A percentile compares a stretch with the other conserved stretches of the same genome.
Conservation (phyloP, 2,888 invertebrate species). For the Osedax fenrisi region DNA sequence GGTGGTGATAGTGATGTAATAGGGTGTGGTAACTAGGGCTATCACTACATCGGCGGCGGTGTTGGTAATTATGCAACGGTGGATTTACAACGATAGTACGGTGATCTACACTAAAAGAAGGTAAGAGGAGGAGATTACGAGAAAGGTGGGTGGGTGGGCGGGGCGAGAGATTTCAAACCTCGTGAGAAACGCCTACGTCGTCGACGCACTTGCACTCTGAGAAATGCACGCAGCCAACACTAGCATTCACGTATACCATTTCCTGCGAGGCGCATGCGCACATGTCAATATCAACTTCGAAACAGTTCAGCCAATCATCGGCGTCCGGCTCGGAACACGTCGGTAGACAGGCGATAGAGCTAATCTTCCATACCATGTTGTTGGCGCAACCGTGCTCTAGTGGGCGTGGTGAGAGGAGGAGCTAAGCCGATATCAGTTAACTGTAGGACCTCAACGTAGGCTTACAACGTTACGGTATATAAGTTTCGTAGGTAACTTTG, state of each 20-base stretch:
- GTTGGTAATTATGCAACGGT: too few species aligned
- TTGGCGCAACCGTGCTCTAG: slow-evolving; percentile 1
- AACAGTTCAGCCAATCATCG: background rate
- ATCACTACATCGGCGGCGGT: too few species aligned
- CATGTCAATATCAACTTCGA: background rate
- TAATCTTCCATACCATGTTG: background rate
- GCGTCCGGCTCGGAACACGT: background rate
- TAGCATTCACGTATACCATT: background rate
- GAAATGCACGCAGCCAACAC: background rate
- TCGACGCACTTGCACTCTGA: background rate
- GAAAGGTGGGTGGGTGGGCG: background rate
- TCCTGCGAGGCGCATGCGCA: background rate
- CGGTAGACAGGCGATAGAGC: background rate
- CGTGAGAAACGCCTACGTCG: background rate
- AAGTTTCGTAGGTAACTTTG: too few species aligned
- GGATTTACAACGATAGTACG: too few species aligned
- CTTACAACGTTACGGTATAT: too few species aligned
- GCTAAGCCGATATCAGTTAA: too few species aligned
- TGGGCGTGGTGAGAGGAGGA: too few species aligned
- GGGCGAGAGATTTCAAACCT: background rate
- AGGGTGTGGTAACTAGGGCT: too few species aligned
- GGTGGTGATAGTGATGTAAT: background rate
- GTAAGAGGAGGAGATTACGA: too few species aligned
- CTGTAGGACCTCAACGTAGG: too few species aligned
- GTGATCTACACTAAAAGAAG: too few species aligned